Conservation (phyloP, 2,888 invertebrate genomes). For the Pantelozetes paolii region DNA sequence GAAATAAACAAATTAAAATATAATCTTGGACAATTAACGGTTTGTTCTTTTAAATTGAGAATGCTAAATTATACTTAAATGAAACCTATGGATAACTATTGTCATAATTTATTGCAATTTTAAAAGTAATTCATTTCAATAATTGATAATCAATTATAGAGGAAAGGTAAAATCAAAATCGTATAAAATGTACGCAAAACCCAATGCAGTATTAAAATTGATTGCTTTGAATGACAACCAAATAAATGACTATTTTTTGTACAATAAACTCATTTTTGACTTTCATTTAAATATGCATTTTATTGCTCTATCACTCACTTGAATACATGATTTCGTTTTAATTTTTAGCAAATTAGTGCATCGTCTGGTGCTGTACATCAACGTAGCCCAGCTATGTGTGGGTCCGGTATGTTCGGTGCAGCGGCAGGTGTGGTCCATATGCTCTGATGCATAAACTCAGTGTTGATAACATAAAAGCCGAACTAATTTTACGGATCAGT, state of each 20-base stretch:
- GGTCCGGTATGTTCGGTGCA: not conserved
- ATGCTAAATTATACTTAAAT: no score
- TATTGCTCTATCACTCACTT: slow-evolving; percentile 5
- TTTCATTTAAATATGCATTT: slow-evolving; percentile 34
- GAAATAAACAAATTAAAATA: no score
- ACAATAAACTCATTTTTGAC: slow-evolving; percentile 20
- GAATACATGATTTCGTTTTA: slow-evolving; percentile 38
- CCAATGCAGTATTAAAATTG: not conserved
- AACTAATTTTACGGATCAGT: slow-evolving; percentile 31
- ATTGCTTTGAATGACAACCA: slow-evolving; percentile 8
- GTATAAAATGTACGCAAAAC: not conserved
- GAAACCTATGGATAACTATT: no score
- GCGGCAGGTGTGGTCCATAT: slow-evolving; percentile 34
- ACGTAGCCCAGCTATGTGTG: not conserved
- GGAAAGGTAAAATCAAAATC: not conserved
- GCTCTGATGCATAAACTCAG: slow-evolving; percentile 23
- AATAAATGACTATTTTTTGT: slow-evolving; percentile 6
- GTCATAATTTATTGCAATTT: no score
- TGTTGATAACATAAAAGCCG: slow-evolving; percentile 32
- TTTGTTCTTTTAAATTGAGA: no score
- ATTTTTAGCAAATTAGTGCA: slow-evolving; percentile 34
- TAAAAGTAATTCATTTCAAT: no score
- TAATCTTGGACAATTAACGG: no score
- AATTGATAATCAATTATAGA: not conserved
- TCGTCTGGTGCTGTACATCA: slow-evolving; percentile 6